These are phyloP conservation scores for Alcedo atthis DNA, from an alignment of 2,797 vertebrate genomes.

Conservation along the genomic window DNA sequence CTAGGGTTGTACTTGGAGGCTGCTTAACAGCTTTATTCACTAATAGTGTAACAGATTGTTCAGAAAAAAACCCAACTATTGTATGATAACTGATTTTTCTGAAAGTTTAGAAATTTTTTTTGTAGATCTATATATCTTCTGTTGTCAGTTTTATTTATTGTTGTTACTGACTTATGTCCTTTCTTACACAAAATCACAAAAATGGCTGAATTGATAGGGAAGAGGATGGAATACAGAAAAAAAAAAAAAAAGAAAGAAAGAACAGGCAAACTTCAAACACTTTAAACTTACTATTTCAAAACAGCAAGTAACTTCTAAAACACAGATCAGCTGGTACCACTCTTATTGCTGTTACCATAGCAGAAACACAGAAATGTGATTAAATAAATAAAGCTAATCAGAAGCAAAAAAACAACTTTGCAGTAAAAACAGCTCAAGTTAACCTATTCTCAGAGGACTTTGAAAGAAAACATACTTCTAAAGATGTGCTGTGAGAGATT, in stretches of 20 bases:
- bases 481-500: conserved; percentile 44
- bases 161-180: background rate
- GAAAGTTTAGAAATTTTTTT: background rate
- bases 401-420: background rate
- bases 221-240: background rate
- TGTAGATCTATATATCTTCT: background rate
- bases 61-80: background rate
- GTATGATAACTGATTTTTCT: background rate
- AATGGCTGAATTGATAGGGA: background rate
- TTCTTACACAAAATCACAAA: background rate
- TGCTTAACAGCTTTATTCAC: background rate
- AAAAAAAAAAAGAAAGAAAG: background rate
- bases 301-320: background rate
- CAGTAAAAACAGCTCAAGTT: conserved; percentile 35
- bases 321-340: background rate
- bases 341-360: conserved; percentile 48
- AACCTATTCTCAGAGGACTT: conserved; percentile 30
- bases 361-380: conserved; percentile 56
- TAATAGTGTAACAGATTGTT: background rate
- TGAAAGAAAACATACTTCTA: conserved; percentile 57
- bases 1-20: background rate
- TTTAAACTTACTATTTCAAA: background rate
- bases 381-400: conserved; percentile 66
- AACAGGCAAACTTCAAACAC: background rate
- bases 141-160: background rate